Conservation (phyloP, 2,113 vertebrate species). For the Myotis yumanensis region DNA sequence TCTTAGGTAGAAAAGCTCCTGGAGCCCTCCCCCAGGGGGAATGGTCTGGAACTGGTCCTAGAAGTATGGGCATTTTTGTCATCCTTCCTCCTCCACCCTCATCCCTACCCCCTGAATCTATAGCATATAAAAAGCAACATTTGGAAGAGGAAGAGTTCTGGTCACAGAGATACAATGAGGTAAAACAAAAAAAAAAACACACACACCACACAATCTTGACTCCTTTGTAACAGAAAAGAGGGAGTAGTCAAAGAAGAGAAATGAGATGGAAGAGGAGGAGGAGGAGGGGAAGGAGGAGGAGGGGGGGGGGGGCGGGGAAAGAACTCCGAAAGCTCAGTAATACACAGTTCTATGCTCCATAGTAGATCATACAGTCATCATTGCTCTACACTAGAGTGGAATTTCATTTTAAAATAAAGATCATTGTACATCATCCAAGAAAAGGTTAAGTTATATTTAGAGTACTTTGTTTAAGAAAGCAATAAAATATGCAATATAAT, state of each 20-base stretch:
- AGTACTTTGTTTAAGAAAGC: constrained; percentile 29
- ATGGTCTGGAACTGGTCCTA: neutral
- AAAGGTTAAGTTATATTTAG: constrained; percentile 45
- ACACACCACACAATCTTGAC: neutral
- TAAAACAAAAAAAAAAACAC: neutral
- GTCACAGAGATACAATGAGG: neutral
- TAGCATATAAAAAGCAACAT: neutral
- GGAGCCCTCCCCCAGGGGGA: neutral
- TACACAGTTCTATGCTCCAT: too few relatives aligned
- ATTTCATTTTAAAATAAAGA: constrained; percentile 41
- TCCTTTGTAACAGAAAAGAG: neutral
- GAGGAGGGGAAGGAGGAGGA: neutral
- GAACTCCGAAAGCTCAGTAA: neutral
- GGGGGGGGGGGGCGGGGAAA: neutral
- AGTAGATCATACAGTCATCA: neutral
- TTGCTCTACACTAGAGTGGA: neutral
- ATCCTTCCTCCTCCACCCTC: neutral
- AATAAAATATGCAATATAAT: constrained; percentile 32
- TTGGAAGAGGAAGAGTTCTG: neutral
- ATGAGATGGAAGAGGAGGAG: too few relatives aligned
- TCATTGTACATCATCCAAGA: constrained; percentile 36
- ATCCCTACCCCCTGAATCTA: neutral
- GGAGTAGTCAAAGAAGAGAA: neutral
- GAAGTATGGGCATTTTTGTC: neutral
- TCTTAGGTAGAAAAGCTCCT: neutral